These are phyloP conservation scores for Nowickia ferox DNA, from an alignment of 2,888 invertebrate genomes.

Conservation along the genomic window DNA sequence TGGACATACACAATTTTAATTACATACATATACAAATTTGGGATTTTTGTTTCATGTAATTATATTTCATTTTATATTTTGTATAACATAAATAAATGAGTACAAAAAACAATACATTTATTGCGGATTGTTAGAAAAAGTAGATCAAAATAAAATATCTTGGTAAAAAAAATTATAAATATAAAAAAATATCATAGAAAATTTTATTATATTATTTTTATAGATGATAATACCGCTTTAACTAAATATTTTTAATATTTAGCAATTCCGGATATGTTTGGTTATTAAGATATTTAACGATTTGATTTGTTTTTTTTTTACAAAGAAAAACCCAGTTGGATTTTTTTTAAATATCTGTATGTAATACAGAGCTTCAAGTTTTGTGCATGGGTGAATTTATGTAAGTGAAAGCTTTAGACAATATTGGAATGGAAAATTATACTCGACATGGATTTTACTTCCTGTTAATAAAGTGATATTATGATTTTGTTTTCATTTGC, in stretches of 20 bases:
- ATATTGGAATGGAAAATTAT: too few species aligned
- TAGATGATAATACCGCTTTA: background rate
- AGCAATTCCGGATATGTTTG: slow-evolving; percentile 32
- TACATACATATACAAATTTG: slow-evolving; percentile 49
- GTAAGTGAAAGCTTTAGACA: background rate
- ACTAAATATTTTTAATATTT: background rate
- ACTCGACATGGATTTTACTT: too few species aligned
- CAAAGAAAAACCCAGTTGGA: background rate
- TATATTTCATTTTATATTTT: slow-evolving; percentile 2
- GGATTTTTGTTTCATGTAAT: background rate
- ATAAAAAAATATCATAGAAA: too few species aligned
- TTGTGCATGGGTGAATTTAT: background rate
- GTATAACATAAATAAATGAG: slow-evolving; percentile 14
- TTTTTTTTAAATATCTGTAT: background rate
- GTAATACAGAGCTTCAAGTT: background rate
- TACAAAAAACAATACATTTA: slow-evolving; percentile 19
- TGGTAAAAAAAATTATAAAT: background rate
- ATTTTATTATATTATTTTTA: too few species aligned
- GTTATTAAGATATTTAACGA: background rate
- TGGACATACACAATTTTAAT: slow-evolving; percentile 41
- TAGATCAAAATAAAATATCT: background rate
- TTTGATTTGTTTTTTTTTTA: background rate
- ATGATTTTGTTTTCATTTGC: slow-evolving; percentile 1
- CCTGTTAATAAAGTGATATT: background rate
- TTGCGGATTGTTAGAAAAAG: slow-evolving; percentile 36